Evolutionary conservation across 2,888 invertebrate genomes (phyloP).

Genomic region (Eupithecia inturbata): DNA sequence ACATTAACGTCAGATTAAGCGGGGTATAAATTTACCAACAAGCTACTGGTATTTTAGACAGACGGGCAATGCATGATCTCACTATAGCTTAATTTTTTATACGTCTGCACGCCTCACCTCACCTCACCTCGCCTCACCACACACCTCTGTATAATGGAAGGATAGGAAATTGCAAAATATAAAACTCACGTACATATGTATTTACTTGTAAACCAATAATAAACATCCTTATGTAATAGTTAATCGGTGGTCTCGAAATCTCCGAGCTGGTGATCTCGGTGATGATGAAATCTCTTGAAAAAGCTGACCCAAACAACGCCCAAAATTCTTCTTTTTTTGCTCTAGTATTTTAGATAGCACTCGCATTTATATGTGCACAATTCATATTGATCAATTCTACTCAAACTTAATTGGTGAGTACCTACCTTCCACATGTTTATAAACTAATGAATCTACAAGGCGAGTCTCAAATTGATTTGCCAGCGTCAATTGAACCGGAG

Average conservation of each 20-base stretch:
- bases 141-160: not conserved
- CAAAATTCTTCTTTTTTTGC: not conserved
- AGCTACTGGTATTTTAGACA: too few relatives aligned
- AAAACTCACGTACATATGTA: not conserved
- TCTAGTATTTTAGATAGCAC: not conserved
- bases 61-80: not conserved
- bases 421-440: slow-evolving; percentile 12
- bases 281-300: not conserved
- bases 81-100: not conserved
- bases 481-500: slow-evolving; percentile 39
- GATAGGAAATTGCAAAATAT: not conserved
- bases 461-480: slow-evolving; percentile 39
- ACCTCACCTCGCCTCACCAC: too few relatives aligned
- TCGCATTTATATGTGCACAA: slow-evolving; percentile 2
- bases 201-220: not conserved
- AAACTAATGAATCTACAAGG: slow-evolving; percentile 28
- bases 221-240: not conserved
- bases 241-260: not conserved
- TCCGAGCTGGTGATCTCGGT: not conserved
- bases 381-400: slow-evolving; percentile 23
- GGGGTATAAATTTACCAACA: not conserved
- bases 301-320: not conserved
- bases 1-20: not conserved
- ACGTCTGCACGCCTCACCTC: not conserved
- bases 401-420: slow-evolving; percentile 10